Conservation (phyloP, 2,113 vertebrate species). For the Hiodon alosoides region DNA sequence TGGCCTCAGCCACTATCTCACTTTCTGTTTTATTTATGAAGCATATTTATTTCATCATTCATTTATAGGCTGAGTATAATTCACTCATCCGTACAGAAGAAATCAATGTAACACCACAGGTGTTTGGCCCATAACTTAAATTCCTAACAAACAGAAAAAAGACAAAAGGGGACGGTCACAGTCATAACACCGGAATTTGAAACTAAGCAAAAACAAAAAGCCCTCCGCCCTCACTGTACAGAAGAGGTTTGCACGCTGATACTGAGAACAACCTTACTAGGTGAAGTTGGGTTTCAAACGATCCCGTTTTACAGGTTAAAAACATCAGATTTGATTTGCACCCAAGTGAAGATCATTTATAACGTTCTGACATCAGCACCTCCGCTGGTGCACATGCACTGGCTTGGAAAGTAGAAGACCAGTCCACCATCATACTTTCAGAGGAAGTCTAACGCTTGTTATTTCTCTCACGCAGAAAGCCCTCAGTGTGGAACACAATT, state of each 20-base stretch:
- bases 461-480: not conserved
- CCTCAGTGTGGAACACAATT: conserved; percentile 1
- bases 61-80: conserved; percentile 9
- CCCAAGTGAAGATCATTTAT: no score
- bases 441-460: not conserved
- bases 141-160: not conserved
- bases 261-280: no score
- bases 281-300: no score
- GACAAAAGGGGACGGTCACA: not conserved
- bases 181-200: not conserved
- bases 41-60: not conserved
- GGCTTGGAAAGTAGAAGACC: not conserved
- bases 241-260: not conserved
- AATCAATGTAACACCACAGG: conserved; percentile 11
- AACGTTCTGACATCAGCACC: no score
- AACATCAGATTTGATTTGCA: no score
- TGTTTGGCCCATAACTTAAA: not conserved
- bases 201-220: conserved; percentile 4
- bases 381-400: not conserved
- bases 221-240: not conserved
- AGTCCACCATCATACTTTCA: not conserved
- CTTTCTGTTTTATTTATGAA: conserved; percentile 17
- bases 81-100: conserved; percentile 11
- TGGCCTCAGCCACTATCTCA: not conserved
- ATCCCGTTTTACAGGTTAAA: no score